These are phyloP conservation scores for Gari tellinella DNA, from an alignment of 2,888 invertebrate genomes.

Conservation along the genomic window DNA sequence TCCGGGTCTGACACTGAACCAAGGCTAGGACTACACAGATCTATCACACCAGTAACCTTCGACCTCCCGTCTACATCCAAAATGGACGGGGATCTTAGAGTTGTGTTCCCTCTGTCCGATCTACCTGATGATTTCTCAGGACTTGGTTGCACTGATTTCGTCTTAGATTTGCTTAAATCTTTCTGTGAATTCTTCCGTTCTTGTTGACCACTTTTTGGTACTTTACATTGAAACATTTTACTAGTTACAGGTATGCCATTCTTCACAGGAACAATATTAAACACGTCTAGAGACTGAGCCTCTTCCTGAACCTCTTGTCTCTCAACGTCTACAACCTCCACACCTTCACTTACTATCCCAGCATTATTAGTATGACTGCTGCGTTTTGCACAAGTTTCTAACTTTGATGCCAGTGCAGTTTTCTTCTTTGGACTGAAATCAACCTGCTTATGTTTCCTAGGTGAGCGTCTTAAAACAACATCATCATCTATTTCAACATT, in stretches of 20 bases:
- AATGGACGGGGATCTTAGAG: conserved; percentile 34
- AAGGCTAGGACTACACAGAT: conserved; percentile 37
- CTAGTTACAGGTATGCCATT: conserved; percentile 28
- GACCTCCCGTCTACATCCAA: conserved; percentile 1
- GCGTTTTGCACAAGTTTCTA: not conserved
- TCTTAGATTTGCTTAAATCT: not conserved
- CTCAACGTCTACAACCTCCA: not conserved
- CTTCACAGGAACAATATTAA: conserved; percentile 49
- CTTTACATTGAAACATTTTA: conserved; percentile 36
- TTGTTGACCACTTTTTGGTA: conserved; percentile 16
- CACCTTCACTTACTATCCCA: not conserved
- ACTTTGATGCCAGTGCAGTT: not conserved
- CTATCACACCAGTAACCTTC: conserved; percentile 8
- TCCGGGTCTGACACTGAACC: conserved; percentile 35
- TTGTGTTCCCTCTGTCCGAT: not conserved
- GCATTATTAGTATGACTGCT: not conserved
- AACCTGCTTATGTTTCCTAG: conserved; percentile 40
- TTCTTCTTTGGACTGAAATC: too few relatives aligned
- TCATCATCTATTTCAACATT: conserved; percentile 2
- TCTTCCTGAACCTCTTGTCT: conserved; percentile 6
- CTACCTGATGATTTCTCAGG: too few relatives aligned
- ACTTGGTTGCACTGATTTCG: not conserved
- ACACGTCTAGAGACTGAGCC: conserved; percentile 44
- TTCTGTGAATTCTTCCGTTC: not conserved
- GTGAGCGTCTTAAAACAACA: conserved; percentile 40